Conservation (phyloP, 2,888 invertebrate genomes). For the Carterocephalus palaemon region DNA sequence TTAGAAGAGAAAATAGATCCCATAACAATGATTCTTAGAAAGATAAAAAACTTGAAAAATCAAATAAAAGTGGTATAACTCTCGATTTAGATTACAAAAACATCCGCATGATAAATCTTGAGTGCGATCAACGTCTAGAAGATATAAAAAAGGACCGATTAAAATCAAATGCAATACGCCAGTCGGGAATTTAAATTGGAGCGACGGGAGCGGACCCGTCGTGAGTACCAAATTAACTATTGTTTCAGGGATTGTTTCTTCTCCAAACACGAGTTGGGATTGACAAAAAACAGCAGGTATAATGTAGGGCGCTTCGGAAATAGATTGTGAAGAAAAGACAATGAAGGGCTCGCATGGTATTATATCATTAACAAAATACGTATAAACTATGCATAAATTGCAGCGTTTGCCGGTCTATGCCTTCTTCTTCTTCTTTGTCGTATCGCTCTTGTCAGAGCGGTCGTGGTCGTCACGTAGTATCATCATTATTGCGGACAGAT, state of each 20-base stretch:
- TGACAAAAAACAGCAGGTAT: slow-evolving; percentile 75
- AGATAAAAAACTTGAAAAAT: slow-evolving; percentile 16
- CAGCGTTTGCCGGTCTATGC: too few relatives aligned
- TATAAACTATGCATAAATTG: too few relatives aligned
- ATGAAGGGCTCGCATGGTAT: too few relatives aligned
- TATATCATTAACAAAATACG: too few relatives aligned
- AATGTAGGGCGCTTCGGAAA: slow-evolving; percentile 31
- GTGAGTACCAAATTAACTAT: slow-evolving; percentile 60
- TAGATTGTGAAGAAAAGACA: slow-evolving; percentile 32
- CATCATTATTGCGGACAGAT: too few relatives aligned
- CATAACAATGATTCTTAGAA: slow-evolving; percentile 12
- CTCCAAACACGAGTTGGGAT: slow-evolving; percentile 58
- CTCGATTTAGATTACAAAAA: slow-evolving; percentile 36
- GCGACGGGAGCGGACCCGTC: slow-evolving; percentile 48
- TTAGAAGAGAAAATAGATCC: slow-evolving; percentile 21
- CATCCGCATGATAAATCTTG: slow-evolving; percentile 54
- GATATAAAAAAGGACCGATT: slow-evolving; percentile 42
- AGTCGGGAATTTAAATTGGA: slow-evolving; percentile 65
- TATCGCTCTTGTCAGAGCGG: too few relatives aligned
- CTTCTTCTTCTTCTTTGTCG: too few relatives aligned
- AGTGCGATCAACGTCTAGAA: slow-evolving; percentile 28
- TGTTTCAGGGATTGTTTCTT: slow-evolving; percentile 67
- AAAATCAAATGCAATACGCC: slow-evolving; percentile 48
- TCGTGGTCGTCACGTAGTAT: too few relatives aligned
- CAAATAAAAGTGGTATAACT: slow-evolving; percentile 23